Percentiles rank a stretch among this genome's conserved stretches.
These are phyloP conservation scores for Sinopyrophorus schimmeli DNA, from an alignment of 2,888 invertebrate species.

Conservation along the genomic window DNA sequence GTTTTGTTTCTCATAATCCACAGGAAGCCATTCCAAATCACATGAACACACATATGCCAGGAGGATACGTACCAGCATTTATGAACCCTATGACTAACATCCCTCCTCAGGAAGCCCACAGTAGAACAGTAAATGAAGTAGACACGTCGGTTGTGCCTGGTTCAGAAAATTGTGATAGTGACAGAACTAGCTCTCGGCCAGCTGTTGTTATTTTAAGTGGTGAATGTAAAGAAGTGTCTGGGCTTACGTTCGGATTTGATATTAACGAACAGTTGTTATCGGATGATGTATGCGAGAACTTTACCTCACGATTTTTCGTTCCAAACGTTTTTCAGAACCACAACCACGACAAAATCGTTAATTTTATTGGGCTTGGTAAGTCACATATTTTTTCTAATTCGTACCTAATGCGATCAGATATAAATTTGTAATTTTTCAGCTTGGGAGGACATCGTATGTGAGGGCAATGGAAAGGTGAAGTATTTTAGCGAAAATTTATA, in stretches of 20 bases:
- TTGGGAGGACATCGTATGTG: constrained; percentile 72
- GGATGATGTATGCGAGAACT: constrained; percentile 54
- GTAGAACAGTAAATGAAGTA: constrained; percentile 2
- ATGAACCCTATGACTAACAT: not conserved
- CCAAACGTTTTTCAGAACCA: constrained; percentile 52
- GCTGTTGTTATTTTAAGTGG: constrained; percentile 76
- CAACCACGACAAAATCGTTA: constrained; percentile 64
- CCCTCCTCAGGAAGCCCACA: not conserved
- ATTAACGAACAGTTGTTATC: constrained; percentile 73
- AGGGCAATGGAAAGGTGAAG: constrained; percentile 57
- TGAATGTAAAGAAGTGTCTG: constrained; percentile 63
- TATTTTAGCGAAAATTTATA: constrained; percentile 63
- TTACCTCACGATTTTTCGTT: constrained; percentile 54
- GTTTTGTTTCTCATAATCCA: not conserved
- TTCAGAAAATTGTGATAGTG: constrained; percentile 22
- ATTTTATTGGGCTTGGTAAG: constrained; percentile 66
- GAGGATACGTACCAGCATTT: constrained; percentile 29
- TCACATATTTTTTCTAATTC: constrained; percentile 25
- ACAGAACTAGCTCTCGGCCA: constrained; percentile 56
- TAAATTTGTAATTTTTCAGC: too few species aligned
- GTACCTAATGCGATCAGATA: too few species aligned
- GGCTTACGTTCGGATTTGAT: constrained; percentile 81
- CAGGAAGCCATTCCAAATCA: constrained; percentile 15
- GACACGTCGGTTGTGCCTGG: constrained; percentile 5
- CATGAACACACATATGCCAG: not conserved